Conservation (phyloP, 2,113 vertebrate genomes). For the Halcyon senegalensis region DNA sequence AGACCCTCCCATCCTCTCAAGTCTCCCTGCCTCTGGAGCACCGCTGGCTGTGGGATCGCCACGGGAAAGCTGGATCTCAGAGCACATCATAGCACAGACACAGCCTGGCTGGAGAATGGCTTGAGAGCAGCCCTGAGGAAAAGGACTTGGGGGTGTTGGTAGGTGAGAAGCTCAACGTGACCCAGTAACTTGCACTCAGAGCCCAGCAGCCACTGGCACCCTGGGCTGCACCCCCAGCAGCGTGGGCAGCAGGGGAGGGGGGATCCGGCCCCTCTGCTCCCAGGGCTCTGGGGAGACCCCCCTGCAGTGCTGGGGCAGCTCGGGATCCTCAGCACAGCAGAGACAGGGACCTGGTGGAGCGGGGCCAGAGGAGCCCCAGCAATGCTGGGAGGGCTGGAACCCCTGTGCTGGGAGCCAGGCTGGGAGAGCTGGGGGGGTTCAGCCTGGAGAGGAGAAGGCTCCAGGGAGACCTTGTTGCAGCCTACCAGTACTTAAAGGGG, state of each 20-base stretch:
- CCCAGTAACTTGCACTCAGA: no score
- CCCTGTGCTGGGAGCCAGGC: not conserved
- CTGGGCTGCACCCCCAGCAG: not conserved
- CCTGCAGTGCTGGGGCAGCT: no score
- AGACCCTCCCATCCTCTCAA: not conserved
- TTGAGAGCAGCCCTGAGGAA: not conserved
- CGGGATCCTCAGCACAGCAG: not conserved
- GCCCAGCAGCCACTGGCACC: not conserved
- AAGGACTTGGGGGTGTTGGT: not conserved
- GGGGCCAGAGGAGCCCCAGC: no score
- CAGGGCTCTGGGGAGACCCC: no score
- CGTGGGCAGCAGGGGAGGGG: not conserved
- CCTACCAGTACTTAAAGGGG: not conserved
- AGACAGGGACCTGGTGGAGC: not conserved
- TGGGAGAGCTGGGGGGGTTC: not conserved
- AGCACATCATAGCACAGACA: not conserved
- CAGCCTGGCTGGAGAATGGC: not conserved
- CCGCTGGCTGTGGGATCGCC: not conserved
- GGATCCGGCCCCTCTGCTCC: not conserved
- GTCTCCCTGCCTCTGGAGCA: not conserved
- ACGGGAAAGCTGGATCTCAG: rapidly evolving
- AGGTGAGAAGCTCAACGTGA: not conserved
- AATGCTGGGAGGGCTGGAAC: no score
- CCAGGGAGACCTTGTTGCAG: not conserved
- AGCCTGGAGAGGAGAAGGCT: not conserved